Percentiles rank a stretch among this genome's conserved stretches.
These are phyloP conservation scores for Rhyacichthys aspro DNA, from an alignment of 2,797 vertebrate species.

Conservation along the genomic window DNA sequence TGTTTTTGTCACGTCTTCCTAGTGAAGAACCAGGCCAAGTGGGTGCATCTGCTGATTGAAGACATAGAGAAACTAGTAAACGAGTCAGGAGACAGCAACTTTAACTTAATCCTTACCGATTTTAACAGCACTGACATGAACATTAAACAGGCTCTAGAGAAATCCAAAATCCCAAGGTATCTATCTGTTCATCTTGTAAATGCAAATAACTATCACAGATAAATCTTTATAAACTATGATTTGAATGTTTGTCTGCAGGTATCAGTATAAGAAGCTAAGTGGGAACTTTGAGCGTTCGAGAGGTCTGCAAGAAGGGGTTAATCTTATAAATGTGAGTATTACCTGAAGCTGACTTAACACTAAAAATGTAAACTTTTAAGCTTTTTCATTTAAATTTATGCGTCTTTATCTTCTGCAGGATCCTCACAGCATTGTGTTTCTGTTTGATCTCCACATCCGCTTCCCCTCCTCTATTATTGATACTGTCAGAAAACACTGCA, in stretches of 20 bases:
- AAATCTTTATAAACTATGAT: neutral
- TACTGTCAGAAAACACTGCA: slow-evolving; percentile 90
- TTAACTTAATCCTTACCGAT: slow-evolving; percentile 91
- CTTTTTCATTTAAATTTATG: neutral
- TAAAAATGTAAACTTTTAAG: neutral
- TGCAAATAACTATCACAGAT: neutral
- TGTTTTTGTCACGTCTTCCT: slow-evolving; percentile 4
- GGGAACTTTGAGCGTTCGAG: slow-evolving; percentile 94
- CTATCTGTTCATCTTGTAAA: neutral
- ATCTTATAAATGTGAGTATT: slow-evolving; percentile 84
- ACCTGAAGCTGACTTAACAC: neutral
- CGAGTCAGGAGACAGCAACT: slow-evolving; percentile 83
- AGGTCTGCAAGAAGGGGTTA: slow-evolving; percentile 91
- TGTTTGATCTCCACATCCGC: slow-evolving; percentile 95
- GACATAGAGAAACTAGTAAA: slow-evolving; percentile 89
- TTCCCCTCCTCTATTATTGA: slow-evolving; percentile 90
- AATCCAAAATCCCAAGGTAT: slow-evolving; percentile 85
- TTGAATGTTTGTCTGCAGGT: slow-evolving; percentile 72
- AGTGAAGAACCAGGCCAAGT: slow-evolving; percentile 97
- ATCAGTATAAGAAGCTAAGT: slow-evolving; percentile 83
- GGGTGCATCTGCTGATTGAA: slow-evolving; percentile 91
- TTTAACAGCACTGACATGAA: slow-evolving; percentile 93
- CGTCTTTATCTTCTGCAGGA: slow-evolving; percentile 76
- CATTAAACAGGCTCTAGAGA: slow-evolving; percentile 83
- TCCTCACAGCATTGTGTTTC: slow-evolving; percentile 92